phyloP scores from a whole-genome alignment of 2,888 invertebrate species.

The Heliconius sara region DNA sequence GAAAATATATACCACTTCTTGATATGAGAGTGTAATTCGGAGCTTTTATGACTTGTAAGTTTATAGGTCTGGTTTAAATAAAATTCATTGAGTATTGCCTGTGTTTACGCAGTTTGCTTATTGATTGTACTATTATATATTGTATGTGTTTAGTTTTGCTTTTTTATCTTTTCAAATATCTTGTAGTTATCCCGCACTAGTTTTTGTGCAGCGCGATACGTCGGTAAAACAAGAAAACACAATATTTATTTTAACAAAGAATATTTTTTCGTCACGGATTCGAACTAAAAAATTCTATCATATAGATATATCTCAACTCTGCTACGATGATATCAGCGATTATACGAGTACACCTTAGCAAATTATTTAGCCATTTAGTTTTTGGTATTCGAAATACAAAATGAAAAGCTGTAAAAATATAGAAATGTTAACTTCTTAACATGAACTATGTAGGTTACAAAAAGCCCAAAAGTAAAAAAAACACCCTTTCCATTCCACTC shows the following conservation, averaged over 20 bases:
- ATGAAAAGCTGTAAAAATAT: no score
- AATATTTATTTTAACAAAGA: neutral
- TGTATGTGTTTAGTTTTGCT: constrained; percentile 1
- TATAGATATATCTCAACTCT: no score
- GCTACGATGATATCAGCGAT: no score
- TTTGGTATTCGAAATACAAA: no score
- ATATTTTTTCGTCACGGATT: neutral
- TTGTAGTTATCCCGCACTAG: neutral
- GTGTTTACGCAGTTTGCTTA: constrained; percentile 24
- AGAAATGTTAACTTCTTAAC: no score
- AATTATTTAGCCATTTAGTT: no score
- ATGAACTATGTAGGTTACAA: no score
- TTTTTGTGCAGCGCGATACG: neutral
- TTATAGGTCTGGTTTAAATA: no score
- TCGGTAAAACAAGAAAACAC: neutral
- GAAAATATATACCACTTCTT: constrained; percentile 15
- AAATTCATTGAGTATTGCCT: neutral
- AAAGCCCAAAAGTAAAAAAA: no score
- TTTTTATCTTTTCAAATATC: neutral
- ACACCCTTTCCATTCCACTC: no score
- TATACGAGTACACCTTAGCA: no score
- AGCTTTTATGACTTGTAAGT: constrained; percentile 37
- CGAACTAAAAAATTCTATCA: no score
- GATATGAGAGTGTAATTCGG: constrained; percentile 9
- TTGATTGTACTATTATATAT: constrained; percentile 22